Percentiles rank a stretch among this genome's conserved stretches.
These are phyloP conservation scores for Alauda arvensis DNA, from an alignment of 2,797 vertebrate genomes.

Conservation along the genomic window DNA sequence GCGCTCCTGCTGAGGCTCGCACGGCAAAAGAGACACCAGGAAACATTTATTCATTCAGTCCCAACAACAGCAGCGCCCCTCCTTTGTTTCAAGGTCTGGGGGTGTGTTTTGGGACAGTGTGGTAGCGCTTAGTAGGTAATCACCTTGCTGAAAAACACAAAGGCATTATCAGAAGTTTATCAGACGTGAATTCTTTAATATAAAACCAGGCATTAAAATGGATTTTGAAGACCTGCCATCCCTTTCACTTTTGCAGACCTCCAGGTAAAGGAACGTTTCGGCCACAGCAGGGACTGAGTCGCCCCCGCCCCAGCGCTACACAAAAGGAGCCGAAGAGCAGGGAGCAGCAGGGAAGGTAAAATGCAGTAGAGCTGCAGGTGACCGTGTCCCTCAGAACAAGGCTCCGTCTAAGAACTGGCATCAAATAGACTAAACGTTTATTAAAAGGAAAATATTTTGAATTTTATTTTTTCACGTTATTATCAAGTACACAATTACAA, in stretches of 20 bases:
- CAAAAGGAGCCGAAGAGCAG: not conserved
- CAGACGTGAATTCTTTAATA: not conserved
- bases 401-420: conserved; percentile 51
- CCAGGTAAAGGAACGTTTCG: not conserved
- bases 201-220: not conserved
- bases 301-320: not conserved
- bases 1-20: not conserved
- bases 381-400: conserved; percentile 36
- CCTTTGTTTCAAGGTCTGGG: rapidly evolving
- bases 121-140: not conserved
- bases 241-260: not conserved
- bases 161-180: not conserved
- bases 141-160: not conserved
- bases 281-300: not conserved
- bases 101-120: rapidly evolving
- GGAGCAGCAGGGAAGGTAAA: conserved; percentile 12
- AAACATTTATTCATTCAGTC: not conserved
- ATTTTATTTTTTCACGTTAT: conserved; percentile 91
- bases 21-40: rapidly evolving
- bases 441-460: conserved; percentile 91
- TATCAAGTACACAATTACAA: conserved; percentile 84
- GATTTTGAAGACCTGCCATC: not conserved
- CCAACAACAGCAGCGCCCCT: rapidly evolving
- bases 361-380: conserved; percentile 10
- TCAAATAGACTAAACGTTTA: conserved; percentile 71